A percentile compares a stretch with the other conserved stretches of the same genome.
These are phyloP conservation scores for Corvus hawaiiensis DNA, from an alignment of 2,113 vertebrate species.

Conservation along the genomic window DNA sequence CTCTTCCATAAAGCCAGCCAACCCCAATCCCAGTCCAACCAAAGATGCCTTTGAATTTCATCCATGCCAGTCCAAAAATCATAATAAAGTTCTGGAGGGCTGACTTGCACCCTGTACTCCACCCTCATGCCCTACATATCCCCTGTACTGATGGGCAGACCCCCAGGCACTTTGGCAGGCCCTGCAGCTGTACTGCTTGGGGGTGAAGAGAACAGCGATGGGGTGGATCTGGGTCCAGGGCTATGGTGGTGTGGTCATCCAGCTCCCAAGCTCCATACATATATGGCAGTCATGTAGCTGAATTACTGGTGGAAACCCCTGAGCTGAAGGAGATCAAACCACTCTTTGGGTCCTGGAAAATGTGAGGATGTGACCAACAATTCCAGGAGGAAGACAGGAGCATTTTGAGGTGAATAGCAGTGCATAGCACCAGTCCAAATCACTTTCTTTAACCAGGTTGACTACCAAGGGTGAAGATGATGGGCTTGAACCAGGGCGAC, in stretches of 20 bases:
- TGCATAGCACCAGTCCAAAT: not conserved
- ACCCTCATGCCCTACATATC: too few species aligned
- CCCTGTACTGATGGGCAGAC: not conserved
- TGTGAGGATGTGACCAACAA: not conserved
- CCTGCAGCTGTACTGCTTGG: not conserved
- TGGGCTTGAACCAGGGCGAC: not conserved
- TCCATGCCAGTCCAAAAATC: rapidly evolving
- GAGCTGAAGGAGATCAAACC: not conserved
- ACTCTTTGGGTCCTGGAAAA: not conserved
- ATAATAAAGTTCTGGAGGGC: not conserved
- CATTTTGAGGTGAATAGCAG: not conserved
- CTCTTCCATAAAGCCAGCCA: not conserved
- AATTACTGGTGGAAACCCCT: not conserved
- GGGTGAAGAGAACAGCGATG: not conserved
- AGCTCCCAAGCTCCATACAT: not conserved
- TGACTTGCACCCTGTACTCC: not conserved
- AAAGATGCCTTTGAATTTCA: not conserved
- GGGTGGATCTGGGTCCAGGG: not conserved
- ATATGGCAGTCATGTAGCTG: not conserved
- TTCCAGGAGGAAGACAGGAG: not conserved
- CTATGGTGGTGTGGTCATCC: not conserved
- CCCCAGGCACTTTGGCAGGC: not conserved
- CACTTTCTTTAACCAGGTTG: not conserved
- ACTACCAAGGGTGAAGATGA: not conserved
- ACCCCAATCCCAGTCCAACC: too few species aligned